Base-by-base conservation (phyloP, 92 coral and sea anemone genomes). In the Epizoanthus stellaris region DNA sequence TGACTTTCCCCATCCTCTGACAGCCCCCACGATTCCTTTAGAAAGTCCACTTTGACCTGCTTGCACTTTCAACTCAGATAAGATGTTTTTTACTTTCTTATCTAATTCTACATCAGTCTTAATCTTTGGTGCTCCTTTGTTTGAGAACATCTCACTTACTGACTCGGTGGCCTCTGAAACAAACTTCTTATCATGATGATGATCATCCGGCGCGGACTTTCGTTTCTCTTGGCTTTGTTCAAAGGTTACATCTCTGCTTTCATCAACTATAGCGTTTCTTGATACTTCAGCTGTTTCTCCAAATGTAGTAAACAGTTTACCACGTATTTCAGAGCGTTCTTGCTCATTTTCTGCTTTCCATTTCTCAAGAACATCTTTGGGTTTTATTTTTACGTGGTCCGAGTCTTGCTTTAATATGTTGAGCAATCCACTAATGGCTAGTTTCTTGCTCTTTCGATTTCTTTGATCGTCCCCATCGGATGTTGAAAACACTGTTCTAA, bases 11-110 rank as follows among this genome's bases (percentile, higher is more conserved):
- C 98, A 94, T 21, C 82, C 83, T 52, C 91, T 90, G 1, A 86
- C 98, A 1, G 95, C 93, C 8, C 95, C 92, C 43, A 94, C 89
- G 36, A 94, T 87, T 23, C 86, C 92, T 74, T 85, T 87, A 16
- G 98, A 82, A 52, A 93, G 89, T 66, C 92, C 88, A 45, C 87
- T 61, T 76, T 89, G 88, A 19, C 85, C 85, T 45, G 95, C 53
- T 67, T 88, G 93, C 0, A 94, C 90, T 61, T 91, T 87, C 25
- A 94, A 81, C 85, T 85, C 86, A 0, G 95, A 89, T 16, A 94
- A 77, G 12, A 94, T 81, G 19, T 87, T 80, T 76, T 89, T 91
- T 69, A 94, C 88, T 84, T 88, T 87, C 43, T 84, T 80, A 40
- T 89, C 85, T 25, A 94, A 71, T 66, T 89, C 93, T 3, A 93